phyloP scores from a whole-genome alignment of 2,113 vertebrate species.

The Xenopus laevis region DNA sequence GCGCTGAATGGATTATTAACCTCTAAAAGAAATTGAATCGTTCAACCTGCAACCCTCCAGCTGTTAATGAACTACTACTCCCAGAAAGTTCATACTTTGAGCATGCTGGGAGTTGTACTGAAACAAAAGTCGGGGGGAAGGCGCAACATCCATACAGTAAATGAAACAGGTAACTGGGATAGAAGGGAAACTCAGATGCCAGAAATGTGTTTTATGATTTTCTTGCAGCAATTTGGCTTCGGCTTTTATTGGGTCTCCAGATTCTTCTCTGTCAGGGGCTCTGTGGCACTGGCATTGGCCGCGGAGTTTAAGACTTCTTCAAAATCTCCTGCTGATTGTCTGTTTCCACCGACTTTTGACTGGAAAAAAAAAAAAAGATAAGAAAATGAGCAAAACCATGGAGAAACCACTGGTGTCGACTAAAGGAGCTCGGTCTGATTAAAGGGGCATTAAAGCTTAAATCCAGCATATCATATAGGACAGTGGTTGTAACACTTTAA shows the following conservation, averaged over 20 bases:
- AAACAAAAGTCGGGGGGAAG: no score
- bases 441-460: background rate
- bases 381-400: background rate
- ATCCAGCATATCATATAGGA: background rate
- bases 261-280: slow-evolving; percentile 62
- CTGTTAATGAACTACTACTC: no score
- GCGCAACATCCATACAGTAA: no score
- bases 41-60: no score
- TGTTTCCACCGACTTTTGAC: slow-evolving; percentile 80
- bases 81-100: no score
- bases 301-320: slow-evolving; percentile 67
- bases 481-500: no score
- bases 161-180: background rate
- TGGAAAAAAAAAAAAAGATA: slow-evolving; percentile 53
- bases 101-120: background rate
- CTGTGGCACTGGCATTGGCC: slow-evolving; percentile 66
- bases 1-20: slow-evolving; percentile 60
- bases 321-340: slow-evolving; percentile 63
- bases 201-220: slow-evolving; percentile 18
- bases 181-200: background rate
- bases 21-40: slow-evolving; percentile 6
- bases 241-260: slow-evolving; percentile 68
- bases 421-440: no score
- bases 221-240: slow-evolving; percentile 60
- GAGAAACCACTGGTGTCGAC: slow-evolving; percentile 11